Conservation (phyloP, 2,797 vertebrate genomes). For the Serranus cabrilla region DNA sequence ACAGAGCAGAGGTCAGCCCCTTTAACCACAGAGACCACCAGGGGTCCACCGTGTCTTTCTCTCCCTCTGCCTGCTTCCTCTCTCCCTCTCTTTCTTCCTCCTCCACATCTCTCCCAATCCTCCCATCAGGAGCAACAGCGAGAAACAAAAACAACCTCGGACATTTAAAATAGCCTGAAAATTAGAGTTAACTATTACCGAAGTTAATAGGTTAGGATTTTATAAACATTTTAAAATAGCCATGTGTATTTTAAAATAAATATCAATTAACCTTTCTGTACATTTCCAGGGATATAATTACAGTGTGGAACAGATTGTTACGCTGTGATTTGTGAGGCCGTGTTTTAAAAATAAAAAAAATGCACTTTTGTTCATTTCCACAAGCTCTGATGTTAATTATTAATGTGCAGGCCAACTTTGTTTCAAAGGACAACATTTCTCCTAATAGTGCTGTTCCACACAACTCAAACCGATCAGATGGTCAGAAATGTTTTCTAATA, state of each 20-base stretch:
- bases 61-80: slow-evolving; percentile 17
- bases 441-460: slow-evolving; percentile 5
- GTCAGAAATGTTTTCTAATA: not conserved
- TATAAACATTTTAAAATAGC: not conserved
- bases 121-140: slow-evolving; percentile 12
- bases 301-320: not conserved
- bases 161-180: slow-evolving; percentile 18
- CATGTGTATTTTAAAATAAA: not conserved
- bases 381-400: slow-evolving; percentile 58
- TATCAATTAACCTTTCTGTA: not conserved
- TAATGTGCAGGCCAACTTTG: slow-evolving; percentile 24
- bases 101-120: slow-evolving; percentile 43
- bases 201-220: not conserved
- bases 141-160: slow-evolving; percentile 3
- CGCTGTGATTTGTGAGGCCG: not conserved
- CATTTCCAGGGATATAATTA: not conserved
- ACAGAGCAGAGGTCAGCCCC: slow-evolving; percentile 82
- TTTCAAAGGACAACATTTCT: slow-evolving; percentile 37
- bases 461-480: slow-evolving; percentile 9
- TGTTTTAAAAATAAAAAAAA: slow-evolving; percentile 16
- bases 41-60: slow-evolving; percentile 44
- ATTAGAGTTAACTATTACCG: not conserved
- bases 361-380: slow-evolving; percentile 20
- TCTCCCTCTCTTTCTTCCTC: slow-evolving; percentile 33
- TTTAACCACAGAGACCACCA: slow-evolving; percentile 74